Conservation (phyloP, 2,888 invertebrate genomes). For the Listrodromus nycthemerus region DNA sequence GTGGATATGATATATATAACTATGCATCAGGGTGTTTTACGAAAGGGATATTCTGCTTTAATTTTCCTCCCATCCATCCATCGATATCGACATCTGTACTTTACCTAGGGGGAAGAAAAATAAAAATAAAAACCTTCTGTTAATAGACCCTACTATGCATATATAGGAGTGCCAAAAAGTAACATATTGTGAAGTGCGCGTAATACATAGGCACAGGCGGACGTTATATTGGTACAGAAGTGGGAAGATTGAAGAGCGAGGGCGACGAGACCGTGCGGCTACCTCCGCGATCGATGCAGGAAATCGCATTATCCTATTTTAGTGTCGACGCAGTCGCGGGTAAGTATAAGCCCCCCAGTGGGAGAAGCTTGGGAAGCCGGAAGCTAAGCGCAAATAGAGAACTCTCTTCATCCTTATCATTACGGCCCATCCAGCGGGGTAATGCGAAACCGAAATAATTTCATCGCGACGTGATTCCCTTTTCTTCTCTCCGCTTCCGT, state of each 20-base stretch:
- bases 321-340: slow-evolving; percentile 57
- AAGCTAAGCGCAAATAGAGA: slow-evolving; percentile 35
- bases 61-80: no score
- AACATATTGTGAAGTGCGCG: not conserved
- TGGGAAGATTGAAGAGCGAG: slow-evolving; percentile 27
- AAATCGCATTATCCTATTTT: slow-evolving; percentile 75
- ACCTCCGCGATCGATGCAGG: slow-evolving; percentile 65
- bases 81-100: no score
- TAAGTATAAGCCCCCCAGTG: slow-evolving; percentile 7
- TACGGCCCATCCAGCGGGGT: slow-evolving; percentile 45
- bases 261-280: slow-evolving; percentile 47
- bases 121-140: no score
- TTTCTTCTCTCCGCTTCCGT: slow-evolving; percentile 5
- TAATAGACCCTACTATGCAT: no score
- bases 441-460: slow-evolving; percentile 60
- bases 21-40: no score
- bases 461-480: slow-evolving; percentile 56
- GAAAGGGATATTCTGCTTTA: no score
- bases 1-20: not conserved
- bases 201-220: not conserved
- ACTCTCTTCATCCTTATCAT: slow-evolving; percentile 53
- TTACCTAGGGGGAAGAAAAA: no score
- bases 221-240: not conserved
- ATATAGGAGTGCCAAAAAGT: no score
- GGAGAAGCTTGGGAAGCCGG: slow-evolving; percentile 17